These are phyloP conservation scores for Choristoneura rosaceana DNA, from an alignment of 2,888 invertebrate species.

Conservation along the genomic window DNA sequence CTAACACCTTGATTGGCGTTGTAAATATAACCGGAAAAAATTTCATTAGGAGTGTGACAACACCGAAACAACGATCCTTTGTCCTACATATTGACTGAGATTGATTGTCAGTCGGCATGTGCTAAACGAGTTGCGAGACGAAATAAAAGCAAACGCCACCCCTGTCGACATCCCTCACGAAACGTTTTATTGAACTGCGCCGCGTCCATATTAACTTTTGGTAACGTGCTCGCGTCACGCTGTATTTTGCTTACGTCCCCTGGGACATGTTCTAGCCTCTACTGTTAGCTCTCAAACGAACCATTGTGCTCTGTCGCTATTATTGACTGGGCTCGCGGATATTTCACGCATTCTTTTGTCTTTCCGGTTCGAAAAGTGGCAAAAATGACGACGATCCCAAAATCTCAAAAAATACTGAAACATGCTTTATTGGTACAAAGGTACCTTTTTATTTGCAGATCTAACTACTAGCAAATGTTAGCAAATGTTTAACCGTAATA, in stretches of 20 bases:
- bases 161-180: conserved; percentile 75
- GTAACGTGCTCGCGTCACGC: conserved; percentile 56
- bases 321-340: conserved; percentile 27
- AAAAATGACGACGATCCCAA: not conserved
- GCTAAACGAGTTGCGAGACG: conserved; percentile 77
- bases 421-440: not conserved
- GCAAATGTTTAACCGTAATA: no score
- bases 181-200: conserved; percentile 76
- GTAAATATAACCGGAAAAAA: conserved; percentile 47
- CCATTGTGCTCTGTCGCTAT: conserved; percentile 32
- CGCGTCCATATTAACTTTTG: conserved; percentile 69
- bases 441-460: no score
- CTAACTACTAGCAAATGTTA: no score
- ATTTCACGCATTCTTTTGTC: conserved; percentile 33
- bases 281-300: conserved; percentile 34
- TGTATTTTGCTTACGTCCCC: conserved; percentile 48
- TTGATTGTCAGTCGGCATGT: conserved; percentile 82
- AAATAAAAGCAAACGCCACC: conserved; percentile 80
- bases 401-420: not conserved
- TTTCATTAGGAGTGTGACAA: conserved; percentile 72
- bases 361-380: conserved; percentile 17
- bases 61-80: conserved; percentile 75
- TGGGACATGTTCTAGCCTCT: conserved; percentile 43
- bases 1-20: conserved; percentile 27
- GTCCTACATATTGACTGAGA: conserved; percentile 81